Percentiles rank a stretch among this genome's conserved stretches.
Conservation (phyloP, 2,888 invertebrate genomes). For the Sarcophaga rosellei region DNA sequence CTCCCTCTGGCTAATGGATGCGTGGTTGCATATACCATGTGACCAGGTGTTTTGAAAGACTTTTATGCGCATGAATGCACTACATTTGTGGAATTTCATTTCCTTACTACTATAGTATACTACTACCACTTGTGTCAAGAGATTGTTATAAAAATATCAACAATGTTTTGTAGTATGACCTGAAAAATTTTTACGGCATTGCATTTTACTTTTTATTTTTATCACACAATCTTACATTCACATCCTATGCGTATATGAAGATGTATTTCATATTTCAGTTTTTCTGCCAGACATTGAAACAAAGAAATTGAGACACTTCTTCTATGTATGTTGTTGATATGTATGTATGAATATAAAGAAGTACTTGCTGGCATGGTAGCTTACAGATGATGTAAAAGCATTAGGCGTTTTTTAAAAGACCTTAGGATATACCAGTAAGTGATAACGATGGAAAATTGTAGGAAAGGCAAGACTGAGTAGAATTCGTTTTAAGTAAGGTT, state of each 20-base stretch:
- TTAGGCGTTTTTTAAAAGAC: background rate
- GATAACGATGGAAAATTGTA: constrained; percentile 17
- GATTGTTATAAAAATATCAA: constrained; percentile 41
- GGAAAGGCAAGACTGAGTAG: too few species aligned
- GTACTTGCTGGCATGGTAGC: background rate
- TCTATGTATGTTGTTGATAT: background rate
- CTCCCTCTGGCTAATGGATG: too few species aligned
- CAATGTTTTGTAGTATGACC: constrained; percentile 33
- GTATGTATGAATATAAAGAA: constrained; percentile 2
- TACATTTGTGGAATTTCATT: too few species aligned
- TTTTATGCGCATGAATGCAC: too few species aligned
- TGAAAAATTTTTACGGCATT: constrained; percentile 13
- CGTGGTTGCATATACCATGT: too few species aligned
- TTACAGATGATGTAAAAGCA: background rate
- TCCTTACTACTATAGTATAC: too few species aligned
- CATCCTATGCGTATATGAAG: too few species aligned
- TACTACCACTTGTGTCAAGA: constrained; percentile 32
- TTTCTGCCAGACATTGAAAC: background rate
- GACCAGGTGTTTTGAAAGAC: too few species aligned
- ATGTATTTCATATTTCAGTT: background rate
- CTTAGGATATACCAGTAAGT: constrained; percentile 31
- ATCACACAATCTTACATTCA: too few species aligned
- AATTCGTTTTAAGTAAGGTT: too few species aligned
- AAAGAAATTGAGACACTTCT: constrained; percentile 29
- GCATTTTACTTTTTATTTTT: constrained; percentile 21